Evolutionary conservation across 2,888 invertebrate species (phyloP), one percentile per base, ranked within the genome.

Genomic region (Cephus runcator): DNA sequence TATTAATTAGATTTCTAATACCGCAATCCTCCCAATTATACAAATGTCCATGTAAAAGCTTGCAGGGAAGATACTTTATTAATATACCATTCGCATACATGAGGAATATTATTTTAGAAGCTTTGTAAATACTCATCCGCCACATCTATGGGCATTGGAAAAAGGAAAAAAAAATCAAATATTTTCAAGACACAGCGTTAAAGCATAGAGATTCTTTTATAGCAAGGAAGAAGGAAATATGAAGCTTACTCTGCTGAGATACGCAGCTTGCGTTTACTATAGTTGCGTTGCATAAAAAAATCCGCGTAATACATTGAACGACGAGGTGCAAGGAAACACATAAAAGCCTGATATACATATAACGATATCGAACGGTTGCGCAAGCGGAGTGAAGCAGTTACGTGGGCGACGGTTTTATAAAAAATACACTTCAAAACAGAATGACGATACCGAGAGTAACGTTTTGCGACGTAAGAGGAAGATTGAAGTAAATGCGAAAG

Each of bases 1-100:
- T 77, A 77, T 77, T 77, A 77, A 77, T 77, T 77, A 75, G 68
- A 75, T 69, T 75, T 77, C 69, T 75, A 77, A 77, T 77, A 77
- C 74, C 40, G 77, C 69, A 69, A 40, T n/a, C 69, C 30, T 77
- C 40, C 34, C 69, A 40, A 40, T 69, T 35, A 56, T 9, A 56
- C 56, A 56, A 56, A 56, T 56, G 23, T 56, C 56, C 56, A 1
- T 56, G 56, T 23, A 56, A 56, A 56, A 56, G 56, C 56, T 56
- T 23, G 9, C 56, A 23, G 6, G 56, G 23, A 15, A 9, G 23
- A 56, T 56, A 56, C 56, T 56, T 56, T 23, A 56, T 56, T 56
- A 56, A 56, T 56, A 23, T 9, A 56, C 6, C 23, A 56, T 56
- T 23, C 9, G 23, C 23, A 56, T 9, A 9, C 56, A 23, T 6